Evolutionary conservation across 2,888 invertebrate species (phyloP).

Genomic region (Aspidiotus destructor): DNA sequence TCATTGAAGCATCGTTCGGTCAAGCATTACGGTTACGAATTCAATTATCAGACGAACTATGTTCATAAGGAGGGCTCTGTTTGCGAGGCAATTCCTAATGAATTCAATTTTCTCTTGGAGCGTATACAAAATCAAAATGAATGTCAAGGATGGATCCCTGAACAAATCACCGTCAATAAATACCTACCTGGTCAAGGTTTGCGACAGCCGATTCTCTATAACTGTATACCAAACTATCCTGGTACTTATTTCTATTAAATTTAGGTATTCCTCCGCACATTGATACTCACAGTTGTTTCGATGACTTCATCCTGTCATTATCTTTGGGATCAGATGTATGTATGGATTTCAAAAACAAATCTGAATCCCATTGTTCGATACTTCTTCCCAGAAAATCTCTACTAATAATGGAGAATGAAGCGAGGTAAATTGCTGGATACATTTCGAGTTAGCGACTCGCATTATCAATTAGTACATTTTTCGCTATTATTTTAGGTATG

Average conservation of each 20-base stretch:
- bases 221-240: slow-evolving; percentile 8
- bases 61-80: slow-evolving; percentile 64
- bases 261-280: slow-evolving; percentile 88
- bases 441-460: slow-evolving; percentile 8
- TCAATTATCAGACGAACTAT: slow-evolving; percentile 76
- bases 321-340: slow-evolving; percentile 72
- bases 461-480: not conserved
- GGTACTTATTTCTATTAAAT: slow-evolving; percentile 32
- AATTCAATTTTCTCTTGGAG: slow-evolving; percentile 57
- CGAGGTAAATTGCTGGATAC: slow-evolving; percentile 47
- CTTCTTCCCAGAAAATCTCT: slow-evolving; percentile 61
- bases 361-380: slow-evolving; percentile 51
- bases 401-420: slow-evolving; percentile 68
- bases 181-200: slow-evolving; percentile 75
- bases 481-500: slow-evolving; percentile 48
- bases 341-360: slow-evolving; percentile 75
- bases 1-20: slow-evolving; percentile 70
- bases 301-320: slow-evolving; percentile 74
- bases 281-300: slow-evolving; percentile 91
- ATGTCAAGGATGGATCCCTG: slow-evolving; percentile 46
- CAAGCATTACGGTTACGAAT: slow-evolving; percentile 85
- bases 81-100: slow-evolving; percentile 55
- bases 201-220: too few species aligned
- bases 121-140: slow-evolving; percentile 42
- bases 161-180: slow-evolving; percentile 77